A percentile compares a stretch with the other conserved stretches of the same genome.
phyloP scores from a whole-genome alignment of 64 coral and sea anemone genomes.

The Platygyra sinensis region DNA sequence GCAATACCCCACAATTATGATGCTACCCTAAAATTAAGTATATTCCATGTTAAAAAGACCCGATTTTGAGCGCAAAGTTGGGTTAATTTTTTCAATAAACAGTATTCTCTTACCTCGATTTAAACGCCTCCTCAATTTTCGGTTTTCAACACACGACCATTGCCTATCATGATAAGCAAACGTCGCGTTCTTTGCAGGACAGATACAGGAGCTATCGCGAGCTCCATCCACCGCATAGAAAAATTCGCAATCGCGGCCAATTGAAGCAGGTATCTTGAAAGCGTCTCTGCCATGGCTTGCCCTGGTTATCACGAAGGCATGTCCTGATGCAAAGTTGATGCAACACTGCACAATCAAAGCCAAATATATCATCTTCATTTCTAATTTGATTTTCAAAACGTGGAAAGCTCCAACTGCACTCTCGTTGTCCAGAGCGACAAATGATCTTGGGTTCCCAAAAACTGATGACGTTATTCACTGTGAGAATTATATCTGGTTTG shows the following conservation, averaged over 20 bases:
- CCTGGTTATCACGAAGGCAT: background rate
- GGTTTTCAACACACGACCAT: background rate
- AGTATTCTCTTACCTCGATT: background rate
- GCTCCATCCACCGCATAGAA: background rate
- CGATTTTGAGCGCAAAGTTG: too few species aligned
- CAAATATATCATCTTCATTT: background rate
- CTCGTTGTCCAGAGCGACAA: background rate
- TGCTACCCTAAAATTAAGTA: too few species aligned
- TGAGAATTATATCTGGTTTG: too few species aligned
- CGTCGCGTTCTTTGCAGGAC: background rate
- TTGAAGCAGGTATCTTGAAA: background rate
- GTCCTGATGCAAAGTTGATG: background rate
- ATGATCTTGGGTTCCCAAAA: too few species aligned
- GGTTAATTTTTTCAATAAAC: background rate
- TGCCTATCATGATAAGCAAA: background rate
- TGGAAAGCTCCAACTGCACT: background rate
- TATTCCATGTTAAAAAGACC: too few species aligned
- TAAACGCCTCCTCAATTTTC: background rate
- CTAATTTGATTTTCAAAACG: background rate
- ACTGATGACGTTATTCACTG: too few species aligned
- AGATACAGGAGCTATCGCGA: background rate
- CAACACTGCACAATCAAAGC: background rate
- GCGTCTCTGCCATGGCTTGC: background rate
- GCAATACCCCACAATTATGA: too few species aligned
- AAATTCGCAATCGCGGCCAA: background rate